Evolutionary conservation across 1,140 invertebrate species (phyloP).

Genomic region (Microplitis mediator): DNA sequence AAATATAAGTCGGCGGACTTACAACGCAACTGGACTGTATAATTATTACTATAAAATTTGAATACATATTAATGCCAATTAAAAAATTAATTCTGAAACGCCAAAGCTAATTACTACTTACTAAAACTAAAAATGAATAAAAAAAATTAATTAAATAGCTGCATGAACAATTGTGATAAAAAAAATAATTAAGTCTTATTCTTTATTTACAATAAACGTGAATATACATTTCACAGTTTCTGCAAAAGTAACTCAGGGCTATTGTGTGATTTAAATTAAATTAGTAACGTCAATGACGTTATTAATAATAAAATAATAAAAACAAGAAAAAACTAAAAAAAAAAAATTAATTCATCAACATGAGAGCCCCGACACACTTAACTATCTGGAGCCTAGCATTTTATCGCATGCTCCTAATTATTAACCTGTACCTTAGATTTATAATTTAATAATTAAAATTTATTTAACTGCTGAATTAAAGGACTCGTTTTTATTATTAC

Average conservation of each 20-base stretch:
- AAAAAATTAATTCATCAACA: constrained; percentile 20
- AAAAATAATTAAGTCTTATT: constrained; percentile 11
- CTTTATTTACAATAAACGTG: constrained; percentile 27
- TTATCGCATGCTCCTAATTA: constrained; percentile 34
- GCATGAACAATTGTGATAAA: constrained; percentile 34
- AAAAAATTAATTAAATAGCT: constrained; percentile 22
- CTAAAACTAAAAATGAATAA: background rate
- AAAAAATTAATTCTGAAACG: background rate
- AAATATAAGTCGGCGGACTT: no score
- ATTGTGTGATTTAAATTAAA: constrained; percentile 40
- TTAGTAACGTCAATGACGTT: background rate
- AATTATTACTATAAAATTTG: no score
- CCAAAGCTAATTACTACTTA: constrained; percentile 6
- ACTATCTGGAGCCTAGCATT: constrained; percentile 30
- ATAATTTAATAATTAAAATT: constrained; percentile 36
- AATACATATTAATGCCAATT: no score
- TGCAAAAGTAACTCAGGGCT: constrained; percentile 47
- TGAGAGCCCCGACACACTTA: constrained; percentile 30
- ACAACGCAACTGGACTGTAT: no score
- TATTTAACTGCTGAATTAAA: constrained; percentile 35
- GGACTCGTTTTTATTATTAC: constrained; percentile 28
- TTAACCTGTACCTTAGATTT: no score
- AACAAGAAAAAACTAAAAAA: background rate
- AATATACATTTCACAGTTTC: constrained; percentile 57
- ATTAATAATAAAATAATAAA: background rate